Evolutionary conservation across 2,113 vertebrate species (phyloP), one percentile per base, ranked within the genome.

Genomic region (Riparia riparia): DNA sequence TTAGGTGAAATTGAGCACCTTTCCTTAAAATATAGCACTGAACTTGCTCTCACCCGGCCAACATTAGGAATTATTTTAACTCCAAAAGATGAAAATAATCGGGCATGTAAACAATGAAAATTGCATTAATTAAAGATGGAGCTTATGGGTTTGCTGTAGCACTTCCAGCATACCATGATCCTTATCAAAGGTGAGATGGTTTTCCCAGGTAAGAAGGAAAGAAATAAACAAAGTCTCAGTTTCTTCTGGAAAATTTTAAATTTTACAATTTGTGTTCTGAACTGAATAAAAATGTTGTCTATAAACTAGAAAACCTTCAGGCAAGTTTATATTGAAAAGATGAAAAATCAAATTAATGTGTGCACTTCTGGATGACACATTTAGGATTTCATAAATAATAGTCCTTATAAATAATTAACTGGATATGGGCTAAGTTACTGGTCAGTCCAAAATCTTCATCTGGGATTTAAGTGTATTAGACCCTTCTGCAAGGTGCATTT

Each of bases 21-120:
- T 97, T 96, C 95, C 97, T 97, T 97, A 98, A 98, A 98, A 96
- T 93, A 97, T 41, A 96, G 94, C 97, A 96, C 93, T 87, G 95
- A 98, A 68, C 72, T 42, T 66, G 61, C 77, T 97, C 63, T 79
- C 86, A 57, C 18, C n/a, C 86, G 90, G 77, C 82, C 85, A 95
- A 83, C 64, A 74, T n/a, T 71, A 95, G 90, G 96, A 95, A 96
- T 97, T 74, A 93, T 94, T 86, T 90, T 95, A 97, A 98, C 89
- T 97, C 56, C 17, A 94, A 96, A 96, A 81, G 87, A 47, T 94
- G 69, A 86, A 96, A 97, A 96, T 81, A 95, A 86, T 93, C 89
- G 89, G 83, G 34, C 51, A 87, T 60, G n/a, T 53, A 93, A 88
- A 73, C 21, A 37, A 78, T 87, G 66, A 94, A 95, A 96, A 89